Percentiles rank a stretch among this genome's conserved stretches.
phyloP scores from a whole-genome alignment of 2,797 vertebrate species.

The Babyrousa celebensis region DNA sequence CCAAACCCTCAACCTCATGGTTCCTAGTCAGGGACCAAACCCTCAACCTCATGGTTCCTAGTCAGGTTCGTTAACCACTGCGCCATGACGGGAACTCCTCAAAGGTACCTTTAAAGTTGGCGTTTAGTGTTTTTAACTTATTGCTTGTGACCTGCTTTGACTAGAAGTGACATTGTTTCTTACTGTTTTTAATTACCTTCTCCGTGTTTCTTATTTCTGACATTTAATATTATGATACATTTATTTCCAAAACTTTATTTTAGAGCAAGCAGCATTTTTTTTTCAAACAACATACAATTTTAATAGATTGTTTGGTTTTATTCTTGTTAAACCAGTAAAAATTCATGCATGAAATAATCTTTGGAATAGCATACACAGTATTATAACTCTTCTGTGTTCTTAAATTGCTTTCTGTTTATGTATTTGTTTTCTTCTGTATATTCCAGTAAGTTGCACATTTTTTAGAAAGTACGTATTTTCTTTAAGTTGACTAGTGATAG shows the following conservation, averaged over 20 bases:
- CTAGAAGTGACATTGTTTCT: conserved; percentile 45
- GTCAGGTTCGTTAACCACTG: no score
- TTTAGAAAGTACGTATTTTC: not conserved
- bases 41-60: no score
- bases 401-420: not conserved
- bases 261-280: conserved; percentile 14
- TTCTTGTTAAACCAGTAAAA: conserved; percentile 34
- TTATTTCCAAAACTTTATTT: conserved; percentile 55
- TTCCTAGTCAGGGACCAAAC: no score
- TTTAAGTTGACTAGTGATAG: not conserved
- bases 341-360: not conserved
- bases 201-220: not conserved
- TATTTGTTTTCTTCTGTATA: conserved; percentile 46
- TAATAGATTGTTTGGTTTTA: conserved; percentile 15
- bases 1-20: no score
- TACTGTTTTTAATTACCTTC: conserved; percentile 1
- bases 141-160: conserved; percentile 47
- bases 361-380: not conserved
- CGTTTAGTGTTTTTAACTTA: conserved; percentile 64
- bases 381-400: not conserved
- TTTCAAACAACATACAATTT: not conserved
- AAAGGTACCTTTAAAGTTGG: conserved; percentile 40
- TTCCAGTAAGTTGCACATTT: not conserved
- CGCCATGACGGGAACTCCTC: no score
- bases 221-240: conserved; percentile 42